Evolutionary conservation across 2,797 vertebrate species (phyloP).

Genomic region (Ptychobarbus kaznakovi): DNA sequence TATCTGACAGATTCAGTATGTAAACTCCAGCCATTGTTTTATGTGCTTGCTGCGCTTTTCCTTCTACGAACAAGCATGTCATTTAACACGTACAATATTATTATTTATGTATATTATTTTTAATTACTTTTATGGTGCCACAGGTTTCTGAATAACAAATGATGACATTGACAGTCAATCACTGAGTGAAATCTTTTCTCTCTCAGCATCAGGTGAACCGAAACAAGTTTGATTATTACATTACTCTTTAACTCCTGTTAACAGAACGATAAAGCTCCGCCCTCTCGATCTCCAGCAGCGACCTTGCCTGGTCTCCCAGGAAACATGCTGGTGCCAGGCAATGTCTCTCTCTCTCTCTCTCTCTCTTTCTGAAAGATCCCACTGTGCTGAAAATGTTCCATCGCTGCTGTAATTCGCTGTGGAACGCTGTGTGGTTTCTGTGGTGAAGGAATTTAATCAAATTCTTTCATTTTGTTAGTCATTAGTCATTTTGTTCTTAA

Average conservation of each 20-base stretch:
- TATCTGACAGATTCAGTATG: neutral
- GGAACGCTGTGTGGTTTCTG: slow-evolving; percentile 35
- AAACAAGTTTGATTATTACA: slow-evolving; percentile 10
- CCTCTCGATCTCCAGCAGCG: neutral
- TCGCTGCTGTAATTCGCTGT: slow-evolving; percentile 37
- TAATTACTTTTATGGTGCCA: neutral
- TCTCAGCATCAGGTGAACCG: neutral
- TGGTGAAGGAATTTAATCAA: slow-evolving; percentile 59
- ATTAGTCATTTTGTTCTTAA: slow-evolving; percentile 13
- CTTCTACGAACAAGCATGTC: neutral
- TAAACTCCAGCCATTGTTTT: neutral
- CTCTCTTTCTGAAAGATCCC: slow-evolving; percentile 53
- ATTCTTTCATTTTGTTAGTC: neutral
- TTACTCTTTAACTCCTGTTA: slow-evolving; percentile 15
- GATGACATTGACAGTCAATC: neutral
- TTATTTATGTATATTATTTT: too few species aligned
- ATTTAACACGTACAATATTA: neutral
- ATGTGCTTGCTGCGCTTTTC: neutral
- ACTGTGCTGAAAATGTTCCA: slow-evolving; percentile 35
- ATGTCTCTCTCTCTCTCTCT: slow-evolving; percentile 25
- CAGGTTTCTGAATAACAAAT: neutral
- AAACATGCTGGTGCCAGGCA: slow-evolving; percentile 6
- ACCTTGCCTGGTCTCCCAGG: slow-evolving; percentile 1
- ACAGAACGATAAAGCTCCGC: slow-evolving; percentile 13
- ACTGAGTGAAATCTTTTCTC: neutral